Evolutionary conservation across 2,888 invertebrate species (phyloP).

Genomic region (Thumatha senex): DNA sequence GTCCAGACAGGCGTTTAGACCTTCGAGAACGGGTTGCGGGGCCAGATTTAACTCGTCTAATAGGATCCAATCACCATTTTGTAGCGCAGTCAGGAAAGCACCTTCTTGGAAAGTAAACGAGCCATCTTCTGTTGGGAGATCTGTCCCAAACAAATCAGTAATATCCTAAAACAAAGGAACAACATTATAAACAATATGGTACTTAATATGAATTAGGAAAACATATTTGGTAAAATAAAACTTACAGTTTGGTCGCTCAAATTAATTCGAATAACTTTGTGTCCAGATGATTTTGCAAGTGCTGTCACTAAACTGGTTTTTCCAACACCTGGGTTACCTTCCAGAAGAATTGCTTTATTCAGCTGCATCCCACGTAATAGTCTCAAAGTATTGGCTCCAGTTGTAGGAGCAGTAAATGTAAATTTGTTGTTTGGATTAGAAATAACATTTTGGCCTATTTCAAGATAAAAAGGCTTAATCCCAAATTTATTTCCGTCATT

Average conservation of each 20-base stretch:
- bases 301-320: conserved; percentile 98
- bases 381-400: conserved; percentile 91
- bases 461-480: conserved; percentile 90
- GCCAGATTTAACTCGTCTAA: conserved; percentile 99
- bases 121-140: conserved; percentile 97
- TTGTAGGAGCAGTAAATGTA: conserved; percentile 90
- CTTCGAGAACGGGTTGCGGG: conserved; percentile 98
- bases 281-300: conserved; percentile 92
- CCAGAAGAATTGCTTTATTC: conserved; percentile 95
- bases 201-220: background rate
- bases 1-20: conserved; percentile 98
- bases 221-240: conserved; percentile 19
- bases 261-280: conserved; percentile 95
- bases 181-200: background rate
- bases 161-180: conserved; percentile 87
- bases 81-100: conserved; percentile 95
- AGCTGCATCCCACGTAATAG: conserved; percentile 94
- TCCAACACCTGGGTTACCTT: conserved; percentile 99
- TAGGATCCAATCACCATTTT: conserved; percentile 97
- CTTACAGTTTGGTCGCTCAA: conserved; percentile 98
- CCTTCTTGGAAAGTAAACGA: conserved; percentile 98
- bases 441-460: conserved; percentile 68
- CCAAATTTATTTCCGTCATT: conserved; percentile 83
- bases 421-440: conserved; percentile 74
- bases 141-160: conserved; percentile 98